phyloP scores from a whole-genome alignment of 2,113 vertebrate genomes.

The Pluvialis apricaria region DNA sequence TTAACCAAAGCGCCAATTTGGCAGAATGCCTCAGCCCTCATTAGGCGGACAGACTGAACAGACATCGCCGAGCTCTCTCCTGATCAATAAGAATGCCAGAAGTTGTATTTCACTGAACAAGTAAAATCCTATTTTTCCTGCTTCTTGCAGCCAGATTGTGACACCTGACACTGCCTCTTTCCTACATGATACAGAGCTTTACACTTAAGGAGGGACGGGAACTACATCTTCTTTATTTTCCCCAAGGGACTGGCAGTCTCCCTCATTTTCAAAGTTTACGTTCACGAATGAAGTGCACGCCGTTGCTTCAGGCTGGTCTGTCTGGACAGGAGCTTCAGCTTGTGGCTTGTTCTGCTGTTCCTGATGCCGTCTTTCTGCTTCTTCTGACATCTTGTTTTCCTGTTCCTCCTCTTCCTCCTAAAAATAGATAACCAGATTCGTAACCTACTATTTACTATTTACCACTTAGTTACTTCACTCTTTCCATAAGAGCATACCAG shows the following conservation, averaged over 20 bases:
- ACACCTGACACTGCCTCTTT: conserved; percentile 2
- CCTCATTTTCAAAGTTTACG: conserved; percentile 82
- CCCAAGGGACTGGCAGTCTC: conserved; percentile 48
- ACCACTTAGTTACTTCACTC: neutral
- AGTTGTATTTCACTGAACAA: conserved; percentile 53
- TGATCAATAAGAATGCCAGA: conserved; percentile 59
- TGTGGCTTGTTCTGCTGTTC: conserved; percentile 70
- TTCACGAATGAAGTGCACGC: conserved; percentile 69
- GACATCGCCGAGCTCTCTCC: conserved; percentile 14
- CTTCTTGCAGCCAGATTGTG: neutral
- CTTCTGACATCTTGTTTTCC: conserved; percentile 88
- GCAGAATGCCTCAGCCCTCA: conserved; percentile 29
- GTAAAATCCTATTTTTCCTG: conserved; percentile 53
- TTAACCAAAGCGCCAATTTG: neutral
- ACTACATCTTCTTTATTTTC: conserved; percentile 79
- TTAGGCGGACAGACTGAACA: conserved; percentile 37
- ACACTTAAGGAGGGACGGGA: conserved; percentile 78
- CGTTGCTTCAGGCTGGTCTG: conserved; percentile 69
- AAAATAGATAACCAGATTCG: neutral
- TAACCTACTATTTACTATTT: neutral
- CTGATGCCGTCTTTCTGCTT: conserved; percentile 82
- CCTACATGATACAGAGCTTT: conserved; percentile 11
- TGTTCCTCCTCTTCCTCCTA: conserved; percentile 89
- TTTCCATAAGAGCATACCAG: neutral
- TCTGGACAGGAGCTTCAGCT: conserved; percentile 63